A percentile compares a stretch with the other conserved stretches of the same genome.
These are phyloP conservation scores for Doryteuthis pealeii DNA, from an alignment of 1,140 invertebrate species.

Conservation along the genomic window DNA sequence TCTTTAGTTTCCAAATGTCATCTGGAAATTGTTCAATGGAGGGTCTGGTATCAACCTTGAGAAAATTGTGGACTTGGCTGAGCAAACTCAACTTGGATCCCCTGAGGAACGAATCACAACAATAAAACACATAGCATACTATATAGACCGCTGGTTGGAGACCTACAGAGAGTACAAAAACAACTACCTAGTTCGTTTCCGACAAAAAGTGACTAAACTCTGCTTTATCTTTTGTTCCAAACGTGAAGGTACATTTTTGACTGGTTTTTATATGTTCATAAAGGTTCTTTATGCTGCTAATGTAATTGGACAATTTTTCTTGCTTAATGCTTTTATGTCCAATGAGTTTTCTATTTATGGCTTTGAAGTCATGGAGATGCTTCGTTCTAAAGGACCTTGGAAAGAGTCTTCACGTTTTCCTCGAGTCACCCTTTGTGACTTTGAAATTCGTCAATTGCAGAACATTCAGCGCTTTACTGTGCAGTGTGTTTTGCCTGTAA, in stretches of 20 bases:
- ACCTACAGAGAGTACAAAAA: conserved; percentile 45
- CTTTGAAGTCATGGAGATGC: conserved; percentile 54
- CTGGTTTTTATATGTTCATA: conserved; percentile 49
- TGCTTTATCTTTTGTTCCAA: conserved; percentile 51
- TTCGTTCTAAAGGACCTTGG: conserved; percentile 55
- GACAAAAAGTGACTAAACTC: conserved; percentile 37
- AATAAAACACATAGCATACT: conserved; percentile 43
- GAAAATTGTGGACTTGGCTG: conserved; percentile 71
- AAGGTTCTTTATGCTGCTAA: conserved; percentile 48
- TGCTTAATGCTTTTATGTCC: conserved; percentile 60
- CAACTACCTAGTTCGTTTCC: conserved; percentile 42
- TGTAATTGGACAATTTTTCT: conserved; percentile 59
- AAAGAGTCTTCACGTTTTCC: conserved; percentile 56
- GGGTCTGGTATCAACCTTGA: conserved; percentile 47
- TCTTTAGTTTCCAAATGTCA: conserved; percentile 72
- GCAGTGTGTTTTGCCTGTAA: conserved; percentile 64
- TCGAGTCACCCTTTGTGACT: conserved; percentile 63
- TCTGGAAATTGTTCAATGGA: conserved; percentile 53
- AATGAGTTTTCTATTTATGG: conserved; percentile 59
- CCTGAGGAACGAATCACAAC: conserved; percentile 43
- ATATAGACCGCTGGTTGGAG: conserved; percentile 52
- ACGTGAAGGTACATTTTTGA: conserved; percentile 51
- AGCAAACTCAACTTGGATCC: conserved; percentile 42
- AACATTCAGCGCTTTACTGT: conserved; percentile 55
- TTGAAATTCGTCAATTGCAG: conserved; percentile 61